Conservation (phyloP, 2,113 vertebrate genomes). For the Dicerorhinus sumatrensis region DNA sequence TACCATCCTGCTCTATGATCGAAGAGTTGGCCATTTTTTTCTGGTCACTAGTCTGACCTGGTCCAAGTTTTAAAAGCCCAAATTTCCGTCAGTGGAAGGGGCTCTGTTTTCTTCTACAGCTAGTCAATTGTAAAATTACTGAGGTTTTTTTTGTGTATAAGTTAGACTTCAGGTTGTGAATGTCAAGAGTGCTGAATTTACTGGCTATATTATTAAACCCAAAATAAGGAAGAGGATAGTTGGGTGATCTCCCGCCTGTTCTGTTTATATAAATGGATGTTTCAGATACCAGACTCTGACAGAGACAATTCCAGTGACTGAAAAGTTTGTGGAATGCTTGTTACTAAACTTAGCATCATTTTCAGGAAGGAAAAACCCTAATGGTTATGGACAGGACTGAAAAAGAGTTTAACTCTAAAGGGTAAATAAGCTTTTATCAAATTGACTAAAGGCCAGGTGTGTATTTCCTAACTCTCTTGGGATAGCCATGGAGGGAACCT, state of each 20-base stretch:
- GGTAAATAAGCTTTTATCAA: slow-evolving; percentile 22
- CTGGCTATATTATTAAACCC: neutral
- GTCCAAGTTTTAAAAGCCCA: slow-evolving; percentile 4
- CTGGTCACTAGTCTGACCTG: neutral
- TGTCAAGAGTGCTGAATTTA: slow-evolving; percentile 50
- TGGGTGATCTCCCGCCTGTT: neutral
- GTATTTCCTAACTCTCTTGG: neutral
- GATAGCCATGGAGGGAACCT: neutral
- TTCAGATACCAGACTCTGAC: slow-evolving; percentile 59
- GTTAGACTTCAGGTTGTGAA: slow-evolving; percentile 38
- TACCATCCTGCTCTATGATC: neutral
- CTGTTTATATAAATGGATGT: slow-evolving; percentile 65
- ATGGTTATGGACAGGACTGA: slow-evolving; percentile 54
- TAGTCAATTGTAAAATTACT: slow-evolving; percentile 39
- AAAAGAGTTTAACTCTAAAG: slow-evolving; percentile 34
- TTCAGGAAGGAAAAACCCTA: slow-evolving; percentile 44
- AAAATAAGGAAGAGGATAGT: neutral
- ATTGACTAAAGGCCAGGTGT: neutral
- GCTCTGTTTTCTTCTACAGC: slow-evolving; percentile 26
- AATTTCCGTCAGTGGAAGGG: neutral
- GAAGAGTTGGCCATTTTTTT: neutral
- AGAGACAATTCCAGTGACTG: neutral
- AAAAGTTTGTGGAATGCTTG: neutral
- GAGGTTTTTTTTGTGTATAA: neutral
- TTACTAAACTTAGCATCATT: slow-evolving; percentile 63